phyloP scores from a whole-genome alignment of 2,888 invertebrate genomes.

The Dorcus parallelipipedus region DNA sequence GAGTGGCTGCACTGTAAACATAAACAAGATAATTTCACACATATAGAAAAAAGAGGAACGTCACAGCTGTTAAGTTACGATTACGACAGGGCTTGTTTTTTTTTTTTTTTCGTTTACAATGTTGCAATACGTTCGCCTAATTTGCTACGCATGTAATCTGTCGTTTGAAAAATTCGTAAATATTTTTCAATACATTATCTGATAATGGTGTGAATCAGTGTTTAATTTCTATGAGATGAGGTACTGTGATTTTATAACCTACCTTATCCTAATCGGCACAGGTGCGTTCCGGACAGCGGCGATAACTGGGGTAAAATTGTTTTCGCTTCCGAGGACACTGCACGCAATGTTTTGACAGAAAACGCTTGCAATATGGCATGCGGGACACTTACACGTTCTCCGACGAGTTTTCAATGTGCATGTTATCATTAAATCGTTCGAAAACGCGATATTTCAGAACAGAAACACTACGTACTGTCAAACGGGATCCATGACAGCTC shows the following conservation, averaged over 20 bases:
- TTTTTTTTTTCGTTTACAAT: too few species aligned
- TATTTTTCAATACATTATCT: too few species aligned
- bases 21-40: too few species aligned
- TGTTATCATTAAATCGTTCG: constrained; percentile 40
- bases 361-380: constrained; percentile 24
- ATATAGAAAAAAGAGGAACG: too few species aligned
- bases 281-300: constrained; percentile 15
- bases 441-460: constrained; percentile 44
- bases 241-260: constrained; percentile 15
- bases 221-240: too few species aligned
- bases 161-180: too few species aligned
- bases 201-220: too few species aligned
- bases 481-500: constrained; percentile 47
- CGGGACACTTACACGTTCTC: constrained; percentile 36
- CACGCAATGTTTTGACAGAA: constrained; percentile 31
- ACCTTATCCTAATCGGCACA: constrained; percentile 26
- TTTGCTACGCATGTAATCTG: too few species aligned
- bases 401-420: constrained; percentile 33
- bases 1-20: too few species aligned
- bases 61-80: too few species aligned
- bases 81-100: too few species aligned
- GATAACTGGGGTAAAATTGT: constrained; percentile 17
- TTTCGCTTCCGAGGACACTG: constrained; percentile 19
- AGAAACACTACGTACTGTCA: constrained; percentile 46
- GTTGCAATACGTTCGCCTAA: too few species aligned